phyloP scores from a whole-genome alignment of 2,113 vertebrate genomes.

The Lophius piscatorius region DNA sequence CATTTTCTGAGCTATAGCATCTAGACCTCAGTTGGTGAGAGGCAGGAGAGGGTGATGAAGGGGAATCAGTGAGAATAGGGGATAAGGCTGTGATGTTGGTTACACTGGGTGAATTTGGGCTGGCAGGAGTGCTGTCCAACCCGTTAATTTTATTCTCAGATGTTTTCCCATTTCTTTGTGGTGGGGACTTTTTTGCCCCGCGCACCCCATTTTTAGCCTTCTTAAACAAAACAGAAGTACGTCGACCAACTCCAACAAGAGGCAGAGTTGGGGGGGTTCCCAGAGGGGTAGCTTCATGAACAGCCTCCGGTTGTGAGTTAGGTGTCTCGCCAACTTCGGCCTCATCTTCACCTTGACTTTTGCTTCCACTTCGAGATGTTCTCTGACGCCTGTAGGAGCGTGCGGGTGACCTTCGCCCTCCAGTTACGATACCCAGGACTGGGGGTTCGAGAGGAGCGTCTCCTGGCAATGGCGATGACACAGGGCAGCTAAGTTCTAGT shows the following conservation, averaged over 20 bases:
- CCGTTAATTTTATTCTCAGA: constrained; percentile 66
- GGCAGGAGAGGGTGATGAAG: constrained; percentile 58
- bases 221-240: constrained; percentile 91
- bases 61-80: constrained; percentile 49
- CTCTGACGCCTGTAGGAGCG: constrained; percentile 84
- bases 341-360: constrained; percentile 78
- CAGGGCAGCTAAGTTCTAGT: constrained; percentile 89
- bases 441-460: constrained; percentile 91
- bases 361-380: constrained; percentile 80
- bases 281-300: constrained; percentile 79
- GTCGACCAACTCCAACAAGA: constrained; percentile 85
- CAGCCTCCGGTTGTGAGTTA: constrained; percentile 71
- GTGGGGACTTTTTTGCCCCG: constrained; percentile 75
- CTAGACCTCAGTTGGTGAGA: constrained; percentile 74
- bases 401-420: constrained; percentile 82
- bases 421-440: constrained; percentile 85
- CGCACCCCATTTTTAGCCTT: constrained; percentile 93
- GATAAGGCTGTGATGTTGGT: constrained; percentile 53
- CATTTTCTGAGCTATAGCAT: constrained; percentile 80
- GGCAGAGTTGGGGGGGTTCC: constrained; percentile 70
- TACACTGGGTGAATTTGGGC: constrained; percentile 35
- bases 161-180: constrained; percentile 83
- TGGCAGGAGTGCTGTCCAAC: constrained; percentile 44
- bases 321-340: constrained; percentile 77
- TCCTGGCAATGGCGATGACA: constrained; percentile 87